Evolutionary conservation across 2,113 vertebrate genomes (phyloP), one percentile per base, ranked within the genome.

Genomic region (Myxocyprinus asiaticus): DNA sequence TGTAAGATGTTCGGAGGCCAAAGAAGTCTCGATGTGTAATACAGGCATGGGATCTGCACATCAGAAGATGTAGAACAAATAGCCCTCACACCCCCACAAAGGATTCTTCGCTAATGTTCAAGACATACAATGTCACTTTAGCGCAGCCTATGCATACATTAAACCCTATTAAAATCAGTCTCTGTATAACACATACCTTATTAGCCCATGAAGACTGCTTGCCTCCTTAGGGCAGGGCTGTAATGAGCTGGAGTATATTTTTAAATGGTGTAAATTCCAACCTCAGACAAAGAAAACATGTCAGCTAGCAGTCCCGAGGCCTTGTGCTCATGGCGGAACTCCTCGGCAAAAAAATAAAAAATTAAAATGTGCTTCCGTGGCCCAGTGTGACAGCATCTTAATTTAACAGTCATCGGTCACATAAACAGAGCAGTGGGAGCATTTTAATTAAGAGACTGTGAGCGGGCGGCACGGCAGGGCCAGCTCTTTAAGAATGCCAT

Each of bases 361-460:
- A 76, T 58, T 59, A n/a, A 70, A 67, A 78, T 45, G 45, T 63
- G 47, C 47, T 64, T 15, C 61, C 43, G 42, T 62, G 48, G 58
- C 77, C 11, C 74, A 81, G 77, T 63, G 77, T 81, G 84, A 86
- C 85, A 75, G 84, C 77, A 7, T 89, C 86, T 89, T 87, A 71
- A 85, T 88, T 90, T 85, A 88, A 80, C 87, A 84, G 84, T 85
- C 84, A 82, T 77, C 56, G 77, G 84, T 84, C 81, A 81, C 78
- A 58, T 85, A 59, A 80, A 77, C 77, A 70, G 82, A 79, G 82
- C 82, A 50, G 74, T 78, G 83, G 83, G 85, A 87, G 83, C 80
- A 61, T 89, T 84, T 89, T 92, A 88, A 90, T 91, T 87, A 90
- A 88, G 88, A 77, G 85, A 85, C 84, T 78, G 81, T 43, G 76